Evolutionary conservation across 2,113 vertebrate genomes (phyloP).

Genomic region (Cyrtonyx montezumae): DNA sequence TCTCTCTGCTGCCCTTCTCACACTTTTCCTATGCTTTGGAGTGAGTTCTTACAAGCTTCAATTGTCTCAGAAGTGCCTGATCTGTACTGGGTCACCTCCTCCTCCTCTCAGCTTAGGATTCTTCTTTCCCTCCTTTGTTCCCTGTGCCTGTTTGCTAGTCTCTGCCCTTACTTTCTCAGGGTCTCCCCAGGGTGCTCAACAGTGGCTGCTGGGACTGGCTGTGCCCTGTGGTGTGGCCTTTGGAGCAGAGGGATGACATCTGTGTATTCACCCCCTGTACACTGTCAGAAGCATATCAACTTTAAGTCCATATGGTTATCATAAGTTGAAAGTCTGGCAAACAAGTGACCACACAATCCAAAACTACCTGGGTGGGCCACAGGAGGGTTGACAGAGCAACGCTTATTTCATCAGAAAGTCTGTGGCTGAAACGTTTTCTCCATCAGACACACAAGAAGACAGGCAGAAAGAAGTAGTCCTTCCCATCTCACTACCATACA

Average conservation of each 20-base stretch:
- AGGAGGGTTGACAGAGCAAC: not conserved
- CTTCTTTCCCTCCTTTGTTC: not conserved
- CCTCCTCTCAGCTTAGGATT: not conserved
- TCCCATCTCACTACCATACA: not conserved
- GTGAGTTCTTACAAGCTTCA: not conserved
- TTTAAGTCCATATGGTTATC: not conserved
- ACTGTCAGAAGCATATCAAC: not conserved
- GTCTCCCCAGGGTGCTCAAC: not conserved
- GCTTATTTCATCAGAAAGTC: not conserved
- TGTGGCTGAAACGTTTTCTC: not conserved
- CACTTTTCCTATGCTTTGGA: not conserved
- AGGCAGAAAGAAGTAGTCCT: not conserved
- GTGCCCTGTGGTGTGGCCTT: not conserved
- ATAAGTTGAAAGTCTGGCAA: not conserved
- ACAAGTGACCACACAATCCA: not conserved
- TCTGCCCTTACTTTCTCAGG: not conserved
- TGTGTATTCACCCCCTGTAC: not conserved
- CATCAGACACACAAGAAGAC: not conserved
- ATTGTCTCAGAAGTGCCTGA: not conserved
- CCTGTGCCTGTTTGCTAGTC: not conserved
- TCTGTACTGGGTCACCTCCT: not conserved
- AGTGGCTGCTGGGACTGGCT: not conserved
- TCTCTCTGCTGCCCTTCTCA: not conserved
- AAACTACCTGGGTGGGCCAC: not conserved
- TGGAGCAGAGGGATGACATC: fast-evolving